These are phyloP conservation scores for Oscarella lobularis DNA, from an alignment of 37 sponge, comb jelly and placozoan species.

Conservation along the genomic window DNA sequence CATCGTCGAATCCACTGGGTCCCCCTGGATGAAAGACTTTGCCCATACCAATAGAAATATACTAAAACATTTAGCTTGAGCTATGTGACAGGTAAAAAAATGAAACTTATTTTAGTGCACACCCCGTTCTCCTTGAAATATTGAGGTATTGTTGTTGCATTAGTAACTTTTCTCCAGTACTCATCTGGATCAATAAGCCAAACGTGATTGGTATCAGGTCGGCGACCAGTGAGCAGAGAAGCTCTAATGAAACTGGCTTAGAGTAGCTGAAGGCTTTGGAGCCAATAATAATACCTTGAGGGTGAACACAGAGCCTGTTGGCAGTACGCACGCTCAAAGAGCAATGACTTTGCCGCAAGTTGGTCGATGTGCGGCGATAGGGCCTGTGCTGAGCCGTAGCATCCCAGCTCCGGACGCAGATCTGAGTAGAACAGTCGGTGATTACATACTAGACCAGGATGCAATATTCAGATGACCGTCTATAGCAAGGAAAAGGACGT, in stretches of 20 bases:
- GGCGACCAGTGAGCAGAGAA: conserved; percentile 28
- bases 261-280: too few species aligned
- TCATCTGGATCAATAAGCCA: conserved; percentile 25
- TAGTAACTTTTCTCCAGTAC: conserved; percentile 29
- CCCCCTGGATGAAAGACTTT: conserved; percentile 39
- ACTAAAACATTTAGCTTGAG: too few species aligned
- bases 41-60: conserved; percentile 28
- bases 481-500: too few species aligned
- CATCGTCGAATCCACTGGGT: conserved; percentile 31
- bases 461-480: too few species aligned
- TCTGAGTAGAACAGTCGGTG: too few species aligned
- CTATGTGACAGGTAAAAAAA: too few species aligned
- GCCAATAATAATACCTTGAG: too few species aligned
- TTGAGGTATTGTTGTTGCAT: conserved; percentile 40
- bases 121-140: conserved; percentile 43
- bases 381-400: conserved; percentile 15
- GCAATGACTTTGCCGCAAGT: conserved; percentile 22
- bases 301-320: conserved; percentile 36
- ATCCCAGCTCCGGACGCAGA: conserved; percentile 20
- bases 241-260: not conserved
- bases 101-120: too few species aligned
- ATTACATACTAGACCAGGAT: too few species aligned
- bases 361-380: conserved; percentile 24
- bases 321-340: conserved; percentile 39
- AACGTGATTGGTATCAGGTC: conserved; percentile 34